These are phyloP conservation scores for Oopsacas minuta DNA, from an alignment of 37 sponge, comb jelly and placozoan genomes.

Conservation along the genomic window DNA sequence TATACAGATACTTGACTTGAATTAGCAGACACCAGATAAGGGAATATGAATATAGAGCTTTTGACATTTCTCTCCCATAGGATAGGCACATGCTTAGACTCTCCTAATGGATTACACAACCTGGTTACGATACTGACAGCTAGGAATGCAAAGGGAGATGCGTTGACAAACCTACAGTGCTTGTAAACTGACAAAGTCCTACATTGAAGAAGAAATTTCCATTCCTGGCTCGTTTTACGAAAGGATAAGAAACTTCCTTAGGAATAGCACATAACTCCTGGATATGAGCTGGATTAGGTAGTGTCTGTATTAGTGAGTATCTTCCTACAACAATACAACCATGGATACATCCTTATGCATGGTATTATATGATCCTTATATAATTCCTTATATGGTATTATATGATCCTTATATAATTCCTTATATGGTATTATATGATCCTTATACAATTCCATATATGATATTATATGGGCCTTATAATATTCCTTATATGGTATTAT, in stretches of 20 bases:
- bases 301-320: not conserved
- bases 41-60: not conserved
- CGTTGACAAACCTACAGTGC: not conserved
- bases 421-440: no score
- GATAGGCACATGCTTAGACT: not conserved
- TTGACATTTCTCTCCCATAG: not conserved
- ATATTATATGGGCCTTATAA: no score
- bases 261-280: not conserved
- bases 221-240: not conserved
- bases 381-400: not conserved
- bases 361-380: not conserved
- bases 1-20: not conserved
- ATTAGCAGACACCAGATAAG: not conserved
- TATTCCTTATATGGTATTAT: no score
- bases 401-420: not conserved
- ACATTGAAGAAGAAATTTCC: slow-evolving; percentile 13
- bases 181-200: not conserved
- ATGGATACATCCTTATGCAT: no score
- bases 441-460: no score
- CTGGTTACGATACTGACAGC: not conserved
- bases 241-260: not conserved
- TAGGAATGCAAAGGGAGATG: not conserved
- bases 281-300: not conserved
- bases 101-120: not conserved
- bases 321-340: not conserved